A percentile compares a stretch with the other conserved stretches of the same genome.
Evolutionary conservation across 2,113 vertebrate genomes (phyloP).

Genomic region (Alexandromys fortis): DNA sequence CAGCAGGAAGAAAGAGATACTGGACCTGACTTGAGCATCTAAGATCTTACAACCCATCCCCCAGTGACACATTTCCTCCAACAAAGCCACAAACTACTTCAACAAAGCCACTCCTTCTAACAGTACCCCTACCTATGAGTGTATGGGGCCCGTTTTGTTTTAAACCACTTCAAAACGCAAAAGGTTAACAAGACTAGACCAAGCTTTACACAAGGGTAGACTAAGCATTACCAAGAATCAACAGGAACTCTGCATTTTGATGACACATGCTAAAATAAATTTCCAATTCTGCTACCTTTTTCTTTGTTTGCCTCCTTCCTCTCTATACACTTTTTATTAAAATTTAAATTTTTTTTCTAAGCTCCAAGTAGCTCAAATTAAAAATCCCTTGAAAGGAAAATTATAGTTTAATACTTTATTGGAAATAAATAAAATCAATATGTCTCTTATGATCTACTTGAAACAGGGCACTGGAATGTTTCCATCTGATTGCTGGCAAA

Average conservation of each 20-base stretch:
- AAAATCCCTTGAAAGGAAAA: slow-evolving; percentile 13
- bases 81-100: neutral
- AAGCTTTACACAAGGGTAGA: neutral
- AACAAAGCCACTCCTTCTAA: neutral
- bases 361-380: slow-evolving; percentile 30
- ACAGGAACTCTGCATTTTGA: neutral
- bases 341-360: slow-evolving; percentile 12
- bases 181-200: neutral
- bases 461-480: slow-evolving; percentile 21
- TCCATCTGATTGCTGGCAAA: slow-evolving; percentile 15
- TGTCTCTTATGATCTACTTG: slow-evolving; percentile 16
- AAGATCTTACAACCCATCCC: neutral
- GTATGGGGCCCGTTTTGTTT: neutral
- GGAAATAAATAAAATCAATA: slow-evolving; percentile 40
- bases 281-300: neutral
- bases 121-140: neutral
- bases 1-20: neutral
- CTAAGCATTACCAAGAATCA: neutral
- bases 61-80: neutral
- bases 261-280: neutral
- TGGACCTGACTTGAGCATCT: neutral
- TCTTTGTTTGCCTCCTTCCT: neutral
- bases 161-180: neutral
- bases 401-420: neutral
- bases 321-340: neutral